phyloP scores from a whole-genome alignment of 37 sponge, comb jelly and placozoan species.

The Dysidea cf. avara region DNA sequence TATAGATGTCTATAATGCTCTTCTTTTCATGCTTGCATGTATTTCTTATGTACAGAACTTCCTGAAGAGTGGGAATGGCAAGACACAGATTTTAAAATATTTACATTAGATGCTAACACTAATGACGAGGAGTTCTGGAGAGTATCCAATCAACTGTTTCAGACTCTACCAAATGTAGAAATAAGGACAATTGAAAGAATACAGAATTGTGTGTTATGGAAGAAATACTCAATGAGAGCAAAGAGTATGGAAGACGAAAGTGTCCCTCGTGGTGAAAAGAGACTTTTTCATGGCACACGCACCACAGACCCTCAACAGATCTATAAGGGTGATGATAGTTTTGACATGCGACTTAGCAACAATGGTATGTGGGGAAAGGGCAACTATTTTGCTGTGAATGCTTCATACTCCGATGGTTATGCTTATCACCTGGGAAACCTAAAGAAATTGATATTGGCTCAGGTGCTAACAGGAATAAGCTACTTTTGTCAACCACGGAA shows the following conservation, averaged over 20 bases:
- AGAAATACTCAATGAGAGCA: conserved; percentile 30
- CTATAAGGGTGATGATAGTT: conserved; percentile 47
- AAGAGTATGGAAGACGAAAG: conserved; percentile 8
- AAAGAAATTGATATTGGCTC: conserved; percentile 49
- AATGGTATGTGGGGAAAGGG: conserved; percentile 69
- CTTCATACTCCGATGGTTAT: conserved; percentile 47
- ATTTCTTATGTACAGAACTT: conserved; percentile 1
- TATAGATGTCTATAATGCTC: no score
- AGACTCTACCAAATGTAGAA: conserved; percentile 20
- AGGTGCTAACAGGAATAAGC: conserved; percentile 47
- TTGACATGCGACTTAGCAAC: conserved; percentile 52
- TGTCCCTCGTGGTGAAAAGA: conserved; percentile 10
- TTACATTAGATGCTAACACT: not conserved
- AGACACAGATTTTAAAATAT: conserved; percentile 4
- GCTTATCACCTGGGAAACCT: conserved; percentile 4
- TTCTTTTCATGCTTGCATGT: no score
- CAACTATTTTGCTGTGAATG: conserved; percentile 72
- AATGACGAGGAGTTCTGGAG: conserved; percentile 23
- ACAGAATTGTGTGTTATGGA: conserved; percentile 62
- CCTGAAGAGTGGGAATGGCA: conserved; percentile 50
- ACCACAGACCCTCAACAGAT: conserved; percentile 37
- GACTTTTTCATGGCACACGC: conserved; percentile 58
- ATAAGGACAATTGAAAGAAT: conserved; percentile 45
- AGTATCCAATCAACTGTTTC: conserved; percentile 3
- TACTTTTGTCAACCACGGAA: conserved; percentile 11